phyloP scores from a whole-genome alignment of 2,888 invertebrate genomes.

The Andrena minutula region DNA sequence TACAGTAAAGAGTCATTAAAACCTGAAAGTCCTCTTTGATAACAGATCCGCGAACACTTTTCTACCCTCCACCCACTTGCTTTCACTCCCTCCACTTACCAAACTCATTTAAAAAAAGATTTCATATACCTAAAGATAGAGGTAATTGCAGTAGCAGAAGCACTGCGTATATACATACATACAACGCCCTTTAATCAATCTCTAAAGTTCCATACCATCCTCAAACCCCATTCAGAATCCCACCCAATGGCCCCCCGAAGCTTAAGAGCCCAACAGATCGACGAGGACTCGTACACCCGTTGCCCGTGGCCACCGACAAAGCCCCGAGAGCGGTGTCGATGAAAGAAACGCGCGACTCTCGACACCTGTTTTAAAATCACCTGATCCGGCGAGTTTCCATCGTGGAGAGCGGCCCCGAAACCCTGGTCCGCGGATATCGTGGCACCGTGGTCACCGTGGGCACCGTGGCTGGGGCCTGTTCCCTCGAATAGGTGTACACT shows the following conservation, averaged over 20 bases:
- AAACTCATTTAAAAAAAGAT: no score
- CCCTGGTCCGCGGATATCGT: constrained; percentile 43
- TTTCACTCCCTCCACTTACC: no score
- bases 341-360: constrained; percentile 48
- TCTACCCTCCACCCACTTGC: no score
- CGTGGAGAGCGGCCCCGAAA: constrained; percentile 10
- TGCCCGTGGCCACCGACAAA: constrained; percentile 3
- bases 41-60: no score
- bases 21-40: no score
- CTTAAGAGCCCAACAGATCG: not conserved
- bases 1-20: no score
- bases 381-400: constrained; percentile 38
- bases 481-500: constrained; percentile 59
- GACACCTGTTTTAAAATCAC: constrained; percentile 54
- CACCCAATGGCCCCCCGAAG: not conserved
- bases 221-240: not conserved
- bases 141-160: no score
- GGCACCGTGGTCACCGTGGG: constrained; percentile 39
- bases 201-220: not conserved
- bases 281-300: not conserved
- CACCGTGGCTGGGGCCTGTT: constrained; percentile 37
- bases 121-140: no score
- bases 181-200: no score
- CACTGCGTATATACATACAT: no score
- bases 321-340: constrained; percentile 15